Evolutionary conservation across 2,888 invertebrate species (phyloP).

Genomic region (Cepaea hortensis): DNA sequence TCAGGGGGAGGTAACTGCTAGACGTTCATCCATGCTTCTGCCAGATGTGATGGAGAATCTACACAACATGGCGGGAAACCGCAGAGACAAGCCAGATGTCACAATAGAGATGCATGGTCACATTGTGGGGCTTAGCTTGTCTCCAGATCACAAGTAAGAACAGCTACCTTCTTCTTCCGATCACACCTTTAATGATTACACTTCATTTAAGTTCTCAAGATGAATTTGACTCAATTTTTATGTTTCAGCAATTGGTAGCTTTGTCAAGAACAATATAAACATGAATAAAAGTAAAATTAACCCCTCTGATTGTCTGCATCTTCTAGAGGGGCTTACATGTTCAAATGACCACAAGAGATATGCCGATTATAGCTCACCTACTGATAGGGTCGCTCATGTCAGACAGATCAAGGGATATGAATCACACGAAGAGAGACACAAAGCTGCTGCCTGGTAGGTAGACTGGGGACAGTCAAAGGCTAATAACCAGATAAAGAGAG

Average conservation of each 20-base stretch:
- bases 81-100: slow-evolving; percentile 84
- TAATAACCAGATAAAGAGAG: too few species aligned
- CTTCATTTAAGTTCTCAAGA: not conserved
- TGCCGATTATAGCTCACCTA: too few species aligned
- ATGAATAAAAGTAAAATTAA: not conserved
- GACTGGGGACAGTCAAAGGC: too few species aligned
- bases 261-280: not conserved
- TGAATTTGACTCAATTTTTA: not conserved
- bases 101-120: slow-evolving; percentile 89
- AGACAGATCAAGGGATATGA: too few species aligned
- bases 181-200: not conserved
- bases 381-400: too few species aligned
- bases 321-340: too few species aligned
- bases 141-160: slow-evolving; percentile 85
- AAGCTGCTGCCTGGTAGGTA: too few species aligned
- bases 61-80: slow-evolving; percentile 62
- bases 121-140: slow-evolving; percentile 90
- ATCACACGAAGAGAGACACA: too few species aligned
- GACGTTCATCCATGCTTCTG: slow-evolving; percentile 49
- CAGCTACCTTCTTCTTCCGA: too few species aligned
- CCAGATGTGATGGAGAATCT: slow-evolving; percentile 64
- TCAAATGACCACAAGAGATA: too few species aligned
- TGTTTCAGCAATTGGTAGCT: not conserved
- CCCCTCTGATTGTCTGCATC: too few species aligned
- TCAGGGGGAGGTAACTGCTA: slow-evolving; percentile 43